Conservation (phyloP, 2,888 invertebrate genomes). For the Hofmannophila pseudospretella region DNA sequence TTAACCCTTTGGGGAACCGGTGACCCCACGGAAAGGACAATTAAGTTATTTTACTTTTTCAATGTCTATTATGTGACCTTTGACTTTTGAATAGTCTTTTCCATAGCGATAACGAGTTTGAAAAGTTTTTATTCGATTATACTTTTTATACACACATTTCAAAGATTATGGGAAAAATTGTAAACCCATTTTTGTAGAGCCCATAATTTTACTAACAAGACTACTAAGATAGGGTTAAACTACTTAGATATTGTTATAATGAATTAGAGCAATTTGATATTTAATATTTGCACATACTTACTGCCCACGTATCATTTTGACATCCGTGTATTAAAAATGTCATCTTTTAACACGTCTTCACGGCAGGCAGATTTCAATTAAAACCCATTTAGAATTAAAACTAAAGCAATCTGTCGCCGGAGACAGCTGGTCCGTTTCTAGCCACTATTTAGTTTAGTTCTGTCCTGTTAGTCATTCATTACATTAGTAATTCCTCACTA, state of each 20-base stretch:
- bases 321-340: slow-evolving; percentile 18
- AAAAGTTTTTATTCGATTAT: neutral
- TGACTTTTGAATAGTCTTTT: slow-evolving; percentile 10
- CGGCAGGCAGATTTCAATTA: slow-evolving; percentile 65
- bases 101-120: no score
- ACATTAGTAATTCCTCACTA: slow-evolving; percentile 65
- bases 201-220: neutral
- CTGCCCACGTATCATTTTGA: slow-evolving; percentile 3
- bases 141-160: neutral
- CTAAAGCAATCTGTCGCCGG: slow-evolving; percentile 62
- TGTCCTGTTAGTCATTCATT: slow-evolving; percentile 75
- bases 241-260: no score
- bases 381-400: slow-evolving; percentile 72
- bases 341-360: slow-evolving; percentile 45
- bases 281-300: no score
- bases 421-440: slow-evolving; percentile 72
- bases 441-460: slow-evolving; percentile 71
- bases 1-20: slow-evolving; percentile 38
- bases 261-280: no score
- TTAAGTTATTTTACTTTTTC: slow-evolving; percentile 10
- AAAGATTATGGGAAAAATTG: no score
- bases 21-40: slow-evolving; percentile 34
- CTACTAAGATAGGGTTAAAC: no score
- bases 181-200: neutral
- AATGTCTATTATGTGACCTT: slow-evolving; percentile 15